A percentile compares a stretch with the other conserved stretches of the same genome.
phyloP scores from a whole-genome alignment of 2,113 vertebrate species.

The Lathamus discolor region DNA sequence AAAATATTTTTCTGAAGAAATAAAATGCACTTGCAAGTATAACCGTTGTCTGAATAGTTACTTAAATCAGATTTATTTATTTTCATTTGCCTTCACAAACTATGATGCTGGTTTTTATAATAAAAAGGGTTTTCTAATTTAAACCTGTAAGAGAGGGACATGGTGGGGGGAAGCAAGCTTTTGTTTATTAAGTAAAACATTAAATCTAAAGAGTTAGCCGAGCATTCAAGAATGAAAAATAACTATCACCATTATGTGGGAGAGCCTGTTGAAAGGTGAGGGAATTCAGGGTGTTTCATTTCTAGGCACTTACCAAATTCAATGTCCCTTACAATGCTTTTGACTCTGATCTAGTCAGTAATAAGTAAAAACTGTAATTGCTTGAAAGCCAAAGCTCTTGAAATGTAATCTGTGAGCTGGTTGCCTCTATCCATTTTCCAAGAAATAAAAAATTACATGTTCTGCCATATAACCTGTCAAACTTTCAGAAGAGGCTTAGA shows the following conservation, averaged over 20 bases:
- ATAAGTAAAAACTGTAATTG: neutral
- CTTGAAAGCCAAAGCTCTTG: neutral
- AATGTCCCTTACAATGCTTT: neutral
- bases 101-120: neutral
- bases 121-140: neutral
- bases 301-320: neutral
- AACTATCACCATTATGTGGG: rapidly evolving
- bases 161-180: neutral
- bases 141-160: neutral
- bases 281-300: neutral
- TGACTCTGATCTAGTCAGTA: neutral
- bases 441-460: neutral
- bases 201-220: neutral
- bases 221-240: neutral
- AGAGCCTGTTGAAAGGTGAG: neutral
- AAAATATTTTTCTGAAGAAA: neutral
- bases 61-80: neutral
- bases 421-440: neutral
- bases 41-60: neutral
- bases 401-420: neutral
- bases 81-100: neutral
- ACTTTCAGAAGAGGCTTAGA: neutral
- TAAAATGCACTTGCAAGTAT: neutral
- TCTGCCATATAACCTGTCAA: neutral
- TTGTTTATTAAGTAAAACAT: neutral